Evolutionary conservation across 2,797 vertebrate genomes (phyloP).

Genomic region (Cygnus olor): DNA sequence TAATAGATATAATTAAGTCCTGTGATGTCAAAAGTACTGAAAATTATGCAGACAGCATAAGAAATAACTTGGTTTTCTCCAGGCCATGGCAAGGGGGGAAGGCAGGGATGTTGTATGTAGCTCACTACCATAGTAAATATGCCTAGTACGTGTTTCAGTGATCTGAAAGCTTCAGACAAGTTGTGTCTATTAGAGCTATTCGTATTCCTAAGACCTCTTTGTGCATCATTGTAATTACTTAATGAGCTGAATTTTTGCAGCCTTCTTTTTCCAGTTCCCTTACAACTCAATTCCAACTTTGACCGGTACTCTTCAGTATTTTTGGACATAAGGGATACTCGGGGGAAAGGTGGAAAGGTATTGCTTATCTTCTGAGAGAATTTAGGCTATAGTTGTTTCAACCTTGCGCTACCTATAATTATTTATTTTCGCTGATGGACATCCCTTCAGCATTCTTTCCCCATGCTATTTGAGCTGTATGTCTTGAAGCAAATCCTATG

Average conservation of each 20-base stretch:
- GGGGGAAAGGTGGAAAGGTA: neutral
- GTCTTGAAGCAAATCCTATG: neutral
- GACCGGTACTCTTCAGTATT: neutral
- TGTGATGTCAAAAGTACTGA: neutral
- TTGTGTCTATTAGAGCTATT: neutral
- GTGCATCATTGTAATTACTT: neutral
- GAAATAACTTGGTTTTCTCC: neutral
- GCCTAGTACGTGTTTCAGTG: neutral
- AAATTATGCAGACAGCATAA: neutral
- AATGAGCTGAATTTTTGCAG: neutral
- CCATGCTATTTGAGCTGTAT: neutral
- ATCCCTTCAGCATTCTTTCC: neutral
- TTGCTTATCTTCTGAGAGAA: neutral
- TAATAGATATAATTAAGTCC: neutral
- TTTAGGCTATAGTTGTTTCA: neutral
- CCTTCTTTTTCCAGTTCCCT: neutral
- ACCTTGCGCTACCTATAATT: neutral
- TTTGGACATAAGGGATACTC: neutral
- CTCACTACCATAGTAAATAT: neutral
- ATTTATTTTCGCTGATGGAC: neutral
- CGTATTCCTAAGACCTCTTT: neutral
- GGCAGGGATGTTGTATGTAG: neutral
- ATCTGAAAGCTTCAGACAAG: neutral
- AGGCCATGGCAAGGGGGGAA: neutral
- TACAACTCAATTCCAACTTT: neutral